Evolutionary conservation across 2,888 invertebrate species (phyloP), one percentile per base, ranked within the genome.

Genomic region (Corbicula japonica): DNA sequence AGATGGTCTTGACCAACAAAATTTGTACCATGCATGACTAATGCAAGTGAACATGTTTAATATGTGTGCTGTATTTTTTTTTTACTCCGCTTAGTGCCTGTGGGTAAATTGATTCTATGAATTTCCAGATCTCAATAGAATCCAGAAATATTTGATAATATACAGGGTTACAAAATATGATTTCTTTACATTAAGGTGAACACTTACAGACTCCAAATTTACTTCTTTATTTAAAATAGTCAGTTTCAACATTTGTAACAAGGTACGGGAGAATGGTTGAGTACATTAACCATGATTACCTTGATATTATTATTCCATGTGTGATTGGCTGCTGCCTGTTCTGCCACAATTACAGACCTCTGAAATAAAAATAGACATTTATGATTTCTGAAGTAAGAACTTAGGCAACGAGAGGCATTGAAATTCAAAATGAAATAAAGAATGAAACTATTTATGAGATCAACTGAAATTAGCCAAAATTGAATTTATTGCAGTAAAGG

Each of bases 281-380:
- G 32, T 30, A 3, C 6, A 5, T 1, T 28, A 32, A 52, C 28
- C 1, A 8, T 1, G 8, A 8, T 77, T 82, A 90, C 91, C 86
- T 83, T 80, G 30, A 92, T 82, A 21, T 83, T 81, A 50, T 81
- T 65, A 63, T 90, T 86, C 87, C 90, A 91, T 8, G 75, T 72
- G 77, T 92, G 88, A 21, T 82, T 75, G 44, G 84, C 79, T 4
- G 91, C 91, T n/a, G 87, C 85, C 46, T 81, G 69, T 81, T 93
- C 92, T 28, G 92, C 92, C 35, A 72, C 86, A 23, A 69, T 62
- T 8, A 92, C 92, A 32, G 87, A 86, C 63, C 66, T 83, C 89
- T 89, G 79, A 38, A 84, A 86, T 30, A 30, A 4, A 10, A 41
- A 18, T 12, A 18, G 18, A 41, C n/a, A n/a, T n/a, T n/a, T n/a